Evolutionary conservation across 1,140 invertebrate genomes (phyloP).

Genomic region (Plodia interpunctella): DNA sequence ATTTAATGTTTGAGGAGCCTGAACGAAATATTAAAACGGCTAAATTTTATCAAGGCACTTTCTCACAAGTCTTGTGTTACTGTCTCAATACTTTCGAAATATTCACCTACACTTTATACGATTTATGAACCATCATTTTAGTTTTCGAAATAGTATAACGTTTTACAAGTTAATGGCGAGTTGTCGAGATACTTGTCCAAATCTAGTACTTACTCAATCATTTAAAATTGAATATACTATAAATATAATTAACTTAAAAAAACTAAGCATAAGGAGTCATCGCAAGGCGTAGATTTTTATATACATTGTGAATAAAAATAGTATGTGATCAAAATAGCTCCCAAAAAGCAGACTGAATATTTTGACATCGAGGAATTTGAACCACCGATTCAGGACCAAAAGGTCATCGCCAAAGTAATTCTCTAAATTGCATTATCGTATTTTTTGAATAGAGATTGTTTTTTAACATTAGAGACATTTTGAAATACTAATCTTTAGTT

Average conservation of each 20-base stretch:
- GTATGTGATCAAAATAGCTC: slow-evolving; percentile 12
- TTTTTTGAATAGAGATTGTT: background rate
- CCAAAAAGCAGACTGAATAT: slow-evolving; percentile 20
- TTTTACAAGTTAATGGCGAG: no score
- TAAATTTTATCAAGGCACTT: no score
- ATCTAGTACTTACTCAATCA: background rate
- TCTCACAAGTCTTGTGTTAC: no score
- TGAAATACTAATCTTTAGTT: background rate
- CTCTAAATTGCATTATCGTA: background rate
- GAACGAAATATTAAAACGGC: background rate
- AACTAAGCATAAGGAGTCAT: background rate
- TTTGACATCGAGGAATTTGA: slow-evolving; percentile 11
- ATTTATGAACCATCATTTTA: no score
- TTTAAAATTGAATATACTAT: background rate
- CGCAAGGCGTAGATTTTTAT: slow-evolving; percentile 15
- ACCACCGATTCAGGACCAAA: slow-evolving; percentile 16
- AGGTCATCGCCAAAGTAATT: slow-evolving; percentile 18
- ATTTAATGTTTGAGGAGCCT: slow-evolving; percentile 1
- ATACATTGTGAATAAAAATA: slow-evolving; percentile 9
- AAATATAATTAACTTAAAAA: background rate
- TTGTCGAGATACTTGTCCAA: background rate
- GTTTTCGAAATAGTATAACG: no score
- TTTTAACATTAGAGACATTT: no score
- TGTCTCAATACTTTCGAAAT: no score
- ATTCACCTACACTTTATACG: no score